These are phyloP conservation scores for Myotis daubentonii DNA, from an alignment of 2,797 vertebrate species.

Conservation along the genomic window DNA sequence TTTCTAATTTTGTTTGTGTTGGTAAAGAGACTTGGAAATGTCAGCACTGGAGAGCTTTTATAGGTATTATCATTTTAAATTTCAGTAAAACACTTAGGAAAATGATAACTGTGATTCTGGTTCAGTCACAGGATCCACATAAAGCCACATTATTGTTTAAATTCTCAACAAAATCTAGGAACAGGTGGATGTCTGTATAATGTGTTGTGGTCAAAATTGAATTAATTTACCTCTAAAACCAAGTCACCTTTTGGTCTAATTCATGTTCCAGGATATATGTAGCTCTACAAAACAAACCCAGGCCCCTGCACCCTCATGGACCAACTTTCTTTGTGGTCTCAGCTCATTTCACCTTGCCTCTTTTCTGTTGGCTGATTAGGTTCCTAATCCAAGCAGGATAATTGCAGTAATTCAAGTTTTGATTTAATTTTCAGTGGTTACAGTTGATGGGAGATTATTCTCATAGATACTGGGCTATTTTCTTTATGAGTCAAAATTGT, in stretches of 20 bases:
- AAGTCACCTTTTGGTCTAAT: neutral
- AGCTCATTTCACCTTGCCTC: slow-evolving; percentile 50
- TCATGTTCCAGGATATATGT: neutral
- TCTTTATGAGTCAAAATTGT: slow-evolving; percentile 47
- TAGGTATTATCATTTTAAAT: slow-evolving; percentile 73
- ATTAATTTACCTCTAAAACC: slow-evolving; percentile 37
- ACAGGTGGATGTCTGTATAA: slow-evolving; percentile 5
- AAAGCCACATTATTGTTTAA: slow-evolving; percentile 47
- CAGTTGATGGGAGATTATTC: slow-evolving; percentile 54
- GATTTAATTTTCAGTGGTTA: slow-evolving; percentile 52
- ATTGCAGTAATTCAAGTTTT: slow-evolving; percentile 54
- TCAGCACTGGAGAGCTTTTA: slow-evolving; percentile 65
- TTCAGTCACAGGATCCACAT: slow-evolving; percentile 14
- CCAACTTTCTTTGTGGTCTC: slow-evolving; percentile 45
- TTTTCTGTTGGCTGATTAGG: slow-evolving; percentile 38
- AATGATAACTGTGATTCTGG: slow-evolving; percentile 57
- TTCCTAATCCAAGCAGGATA: slow-evolving; percentile 49
- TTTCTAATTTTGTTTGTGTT: slow-evolving; percentile 74
- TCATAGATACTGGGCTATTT: slow-evolving; percentile 31
- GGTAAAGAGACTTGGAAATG: slow-evolving; percentile 68
- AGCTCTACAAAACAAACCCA: neutral
- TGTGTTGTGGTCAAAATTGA: slow-evolving; percentile 28
- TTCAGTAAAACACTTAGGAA: slow-evolving; percentile 69
- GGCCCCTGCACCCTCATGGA: neutral
- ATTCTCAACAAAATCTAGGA: slow-evolving; percentile 31